Base-by-base conservation (phyloP, 2,113 vertebrate species). In the Tragulus kanchil region DNA sequence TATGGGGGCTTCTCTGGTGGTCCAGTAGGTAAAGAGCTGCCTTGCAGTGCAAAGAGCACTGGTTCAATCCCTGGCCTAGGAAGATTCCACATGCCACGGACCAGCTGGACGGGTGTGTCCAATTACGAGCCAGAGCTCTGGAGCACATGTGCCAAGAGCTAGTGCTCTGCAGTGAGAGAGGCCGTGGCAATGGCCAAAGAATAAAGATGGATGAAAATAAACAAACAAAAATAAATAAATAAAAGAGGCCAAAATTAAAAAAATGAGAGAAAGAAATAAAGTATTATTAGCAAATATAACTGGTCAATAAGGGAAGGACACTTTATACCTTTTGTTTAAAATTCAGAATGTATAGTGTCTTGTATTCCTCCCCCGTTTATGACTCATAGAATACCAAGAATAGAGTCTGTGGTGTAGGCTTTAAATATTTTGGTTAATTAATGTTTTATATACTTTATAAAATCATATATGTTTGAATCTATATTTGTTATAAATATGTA, bases 261-360 rank as follows among this genome's bases (percentile, higher is more conserved):
- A 36, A 36, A 36, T 36, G 36, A 36, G 36, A 36, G 36, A 36
- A 36, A 36, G 36, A 36, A 36, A 36, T 36, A 36, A 79, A 79
- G 62, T 36, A n/a, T 73, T 92, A 59, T 50, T 89, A 90, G 2
- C 5, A 45, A 90, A 89, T 75, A 13, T 78, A 69, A 73, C 10
- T 52, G 4, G 19, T 87, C 8, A 89, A 1, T 64, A 1, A 83
- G 64, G 75, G 6, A 52, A 92, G 62, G 50, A 12, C 26, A 78
- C 26, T 64, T 58, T 67, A 11, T 17, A 61, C 31, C 8, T 31
- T 10, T 67, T 58, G n/a, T 45, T 62, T 95, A 86, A 73, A 95
- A 54, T 1, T 82, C 45, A 88, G 64, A 93, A 77, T 59, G 1
- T n/a, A 4, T 31, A 87, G 64, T 42, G 62, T 42, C 8, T 87